phyloP scores from a whole-genome alignment of 2,888 invertebrate genomes.

The Heliconius charithonia region DNA sequence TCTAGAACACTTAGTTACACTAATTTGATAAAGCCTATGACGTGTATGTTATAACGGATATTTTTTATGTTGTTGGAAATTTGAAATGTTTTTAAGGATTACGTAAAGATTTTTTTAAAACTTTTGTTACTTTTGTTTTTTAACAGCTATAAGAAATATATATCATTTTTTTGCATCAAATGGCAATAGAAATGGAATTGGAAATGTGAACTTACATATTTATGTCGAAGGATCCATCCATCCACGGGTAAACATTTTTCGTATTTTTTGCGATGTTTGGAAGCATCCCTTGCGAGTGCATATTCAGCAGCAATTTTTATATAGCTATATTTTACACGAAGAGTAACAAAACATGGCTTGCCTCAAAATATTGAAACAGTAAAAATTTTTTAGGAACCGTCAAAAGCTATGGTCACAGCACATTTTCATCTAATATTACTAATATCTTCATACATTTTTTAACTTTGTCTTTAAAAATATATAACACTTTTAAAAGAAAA shows the following conservation, averaged over 20 bases:
- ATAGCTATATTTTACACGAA: neutral
- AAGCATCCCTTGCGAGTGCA: neutral
- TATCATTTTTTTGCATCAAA: neutral
- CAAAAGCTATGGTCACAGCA: no score
- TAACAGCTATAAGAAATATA: neutral
- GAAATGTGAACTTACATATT: neutral
- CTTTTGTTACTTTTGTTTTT: neutral
- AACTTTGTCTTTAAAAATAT: no score
- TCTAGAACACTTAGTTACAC: slow-evolving; percentile 17
- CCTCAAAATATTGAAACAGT: neutral
- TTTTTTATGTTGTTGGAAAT: neutral
- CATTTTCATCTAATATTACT: neutral
- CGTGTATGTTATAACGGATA: neutral
- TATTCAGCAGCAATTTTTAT: no score
- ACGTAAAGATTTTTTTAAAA: neutral
- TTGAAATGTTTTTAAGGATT: neutral
- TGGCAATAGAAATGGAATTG: neutral
- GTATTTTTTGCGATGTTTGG: neutral
- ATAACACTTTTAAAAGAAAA: no score
- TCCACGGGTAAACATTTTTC: neutral
- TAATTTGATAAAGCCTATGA: slow-evolving; percentile 1
- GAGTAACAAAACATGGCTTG: neutral
- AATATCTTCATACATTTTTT: neutral
- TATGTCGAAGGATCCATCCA: neutral
- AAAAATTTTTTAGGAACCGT: neutral